Evolutionary conservation across 2,888 invertebrate genomes (phyloP), one percentile per base, ranked within the genome.

Genomic region (Macaria liturata): DNA sequence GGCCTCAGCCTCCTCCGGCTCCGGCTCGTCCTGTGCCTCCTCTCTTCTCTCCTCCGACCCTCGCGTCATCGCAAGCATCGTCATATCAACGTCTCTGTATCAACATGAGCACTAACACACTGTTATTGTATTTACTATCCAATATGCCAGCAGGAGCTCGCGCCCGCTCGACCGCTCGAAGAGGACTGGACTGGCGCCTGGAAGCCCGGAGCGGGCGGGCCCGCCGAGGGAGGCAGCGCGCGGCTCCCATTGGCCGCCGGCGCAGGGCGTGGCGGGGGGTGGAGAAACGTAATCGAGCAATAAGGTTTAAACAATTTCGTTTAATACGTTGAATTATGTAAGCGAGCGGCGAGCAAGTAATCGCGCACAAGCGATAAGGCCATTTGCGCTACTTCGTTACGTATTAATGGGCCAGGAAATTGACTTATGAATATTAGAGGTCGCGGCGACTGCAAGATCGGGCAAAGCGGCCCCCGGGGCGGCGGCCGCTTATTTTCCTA

Each of bases 261-360:
- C 79, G 71, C 86, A 86, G 88, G 91, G 90, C 91, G 91, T 89
- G 87, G 82, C 89, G 70, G 75, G 20, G 86, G 84, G 84, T 82
- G 89, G 88, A 81, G 89, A 82, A 84, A 86, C 86, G 91, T 92
- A 92, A 92, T 92, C 88, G 92, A 92, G 91, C 92, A 91, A 91
- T 91, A 90, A 91, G 91, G 92, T 91, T 92, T 92, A 92, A 92
- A 92, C 92, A 92, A 92, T 92, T 92, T 92, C 91, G 92, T 92
- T 92, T 92, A 92, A 92, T 92, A 92, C 91, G 91, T 92, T 92
- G 92, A 92, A 92, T 92, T 92, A 91, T 92, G 92, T 92, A 92
- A 91, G 91, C 88, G 88, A 85, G 86, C 86, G 90, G 90, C 88
- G 85, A 77, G 87, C 89, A 88, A 90, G 91, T 91, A 91, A 91